These are phyloP conservation scores for Bursaphelenchus mucronatus DNA, from an alignment of 1,140 invertebrate genomes.

Conservation along the genomic window DNA sequence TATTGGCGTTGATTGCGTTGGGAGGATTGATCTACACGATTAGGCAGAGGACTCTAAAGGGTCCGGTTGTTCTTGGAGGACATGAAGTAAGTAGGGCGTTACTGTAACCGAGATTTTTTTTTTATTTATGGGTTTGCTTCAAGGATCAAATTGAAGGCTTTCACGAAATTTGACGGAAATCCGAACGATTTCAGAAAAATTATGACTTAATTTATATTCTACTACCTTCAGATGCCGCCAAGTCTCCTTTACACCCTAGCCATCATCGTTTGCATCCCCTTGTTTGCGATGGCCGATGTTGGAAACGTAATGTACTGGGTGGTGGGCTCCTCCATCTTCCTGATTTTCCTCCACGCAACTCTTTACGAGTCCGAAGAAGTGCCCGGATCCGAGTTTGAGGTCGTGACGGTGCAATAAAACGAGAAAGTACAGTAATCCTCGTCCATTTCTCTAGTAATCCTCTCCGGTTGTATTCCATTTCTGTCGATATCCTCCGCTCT, in stretches of 20 bases:
- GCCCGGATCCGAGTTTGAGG: slow-evolving; percentile 41
- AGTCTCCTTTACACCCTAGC: slow-evolving; percentile 41
- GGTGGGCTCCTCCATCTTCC: slow-evolving; percentile 31
- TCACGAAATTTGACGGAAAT: no score
- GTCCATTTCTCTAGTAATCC: no score
- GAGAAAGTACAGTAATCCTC: no score
- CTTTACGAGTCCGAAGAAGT: slow-evolving; percentile 44
- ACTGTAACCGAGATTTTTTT: slow-evolving; percentile 4
- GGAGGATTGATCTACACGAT: slow-evolving; percentile 42
- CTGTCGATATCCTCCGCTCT: no score
- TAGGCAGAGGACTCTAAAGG: slow-evolving; percentile 33
- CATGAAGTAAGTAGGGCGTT: slow-evolving; percentile 29
- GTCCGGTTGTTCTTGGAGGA: slow-evolving; percentile 35
- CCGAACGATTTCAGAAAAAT: no score
- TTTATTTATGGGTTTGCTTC: neutral
- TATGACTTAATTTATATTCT: no score
- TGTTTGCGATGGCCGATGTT: slow-evolving; percentile 40
- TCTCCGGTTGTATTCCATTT: no score
- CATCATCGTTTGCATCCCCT: slow-evolving; percentile 41
- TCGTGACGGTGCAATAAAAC: slow-evolving; percentile 26
- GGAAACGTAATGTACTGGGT: slow-evolving; percentile 46
- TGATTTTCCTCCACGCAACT: slow-evolving; percentile 38
- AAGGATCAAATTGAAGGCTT: no score
- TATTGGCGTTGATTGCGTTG: slow-evolving; percentile 35
- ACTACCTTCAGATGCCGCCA: slow-evolving; percentile 29